Evolutionary conservation across 2,113 vertebrate genomes (phyloP).

Genomic region (Poeciliopsis occidentalis): DNA sequence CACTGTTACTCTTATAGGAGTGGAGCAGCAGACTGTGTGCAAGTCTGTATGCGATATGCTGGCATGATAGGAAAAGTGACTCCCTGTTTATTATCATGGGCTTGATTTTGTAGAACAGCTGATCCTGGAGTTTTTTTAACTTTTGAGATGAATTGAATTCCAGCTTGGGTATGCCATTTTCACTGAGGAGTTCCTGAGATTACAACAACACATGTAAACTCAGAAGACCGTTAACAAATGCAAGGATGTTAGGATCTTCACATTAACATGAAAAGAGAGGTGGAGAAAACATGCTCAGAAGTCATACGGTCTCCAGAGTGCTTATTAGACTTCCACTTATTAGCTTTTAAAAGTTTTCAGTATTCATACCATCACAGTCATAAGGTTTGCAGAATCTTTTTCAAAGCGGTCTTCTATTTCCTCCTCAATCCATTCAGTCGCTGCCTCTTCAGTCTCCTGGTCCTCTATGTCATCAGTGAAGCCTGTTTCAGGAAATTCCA

Average conservation of each 20-base stretch:
- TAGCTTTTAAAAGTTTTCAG: background rate
- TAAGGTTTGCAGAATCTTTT: slow-evolving; percentile 76
- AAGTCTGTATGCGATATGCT: slow-evolving; percentile 78
- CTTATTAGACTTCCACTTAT: background rate
- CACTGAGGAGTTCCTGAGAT: slow-evolving; percentile 85
- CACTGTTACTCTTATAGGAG: slow-evolving; percentile 87
- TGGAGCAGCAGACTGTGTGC: slow-evolving; percentile 84
- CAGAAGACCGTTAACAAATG: background rate
- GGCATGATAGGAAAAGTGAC: slow-evolving; percentile 90
- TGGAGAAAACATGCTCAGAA: background rate
- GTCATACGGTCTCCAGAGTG: background rate
- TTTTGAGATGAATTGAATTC: slow-evolving; percentile 77
- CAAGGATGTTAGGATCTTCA: background rate
- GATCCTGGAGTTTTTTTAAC: slow-evolving; percentile 73
- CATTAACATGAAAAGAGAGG: background rate
- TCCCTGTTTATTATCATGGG: slow-evolving; percentile 84
- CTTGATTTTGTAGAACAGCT: slow-evolving; percentile 80
- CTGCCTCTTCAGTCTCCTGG: slow-evolving; percentile 82
- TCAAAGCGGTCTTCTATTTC: slow-evolving; percentile 86
- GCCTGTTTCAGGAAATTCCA: slow-evolving; percentile 86
- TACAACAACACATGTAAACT: slow-evolving; percentile 24
- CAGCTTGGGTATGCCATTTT: slow-evolving; percentile 80
- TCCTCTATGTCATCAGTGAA: slow-evolving; percentile 73
- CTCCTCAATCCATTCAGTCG: slow-evolving; percentile 79
- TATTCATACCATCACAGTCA: slow-evolving; percentile 75